A percentile compares a stretch with the other conserved stretches of the same genome.
Conservation (phyloP, 2,888 invertebrate species). For the Acheta domesticus region DNA sequence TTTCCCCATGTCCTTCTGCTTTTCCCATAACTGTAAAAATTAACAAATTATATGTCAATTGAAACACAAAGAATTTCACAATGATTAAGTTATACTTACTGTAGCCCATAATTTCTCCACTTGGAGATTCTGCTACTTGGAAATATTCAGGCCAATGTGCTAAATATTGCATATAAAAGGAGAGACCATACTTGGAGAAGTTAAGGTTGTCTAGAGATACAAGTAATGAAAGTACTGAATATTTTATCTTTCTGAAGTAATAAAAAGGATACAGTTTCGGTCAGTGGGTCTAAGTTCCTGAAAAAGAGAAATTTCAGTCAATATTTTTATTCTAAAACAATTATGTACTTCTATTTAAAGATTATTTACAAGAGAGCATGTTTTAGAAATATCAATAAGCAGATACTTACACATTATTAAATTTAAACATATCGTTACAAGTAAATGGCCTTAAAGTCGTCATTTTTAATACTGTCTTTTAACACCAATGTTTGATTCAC, state of each 20-base stretch:
- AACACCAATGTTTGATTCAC: background rate
- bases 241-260: background rate
- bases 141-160: constrained; percentile 99
- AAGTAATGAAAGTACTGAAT: background rate
- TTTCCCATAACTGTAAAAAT: constrained; percentile 99
- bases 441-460: constrained; percentile 89
- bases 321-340: no score
- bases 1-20: constrained; percentile 91
- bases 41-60: no score
- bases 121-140: constrained; percentile 93
- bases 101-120: constrained; percentile 97
- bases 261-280: constrained; percentile 75
- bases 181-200: constrained; percentile 66
- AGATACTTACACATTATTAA: constrained; percentile 85
- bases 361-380: no score
- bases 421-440: constrained; percentile 91
- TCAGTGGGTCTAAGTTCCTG: constrained; percentile 94
- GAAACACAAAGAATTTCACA: no score
- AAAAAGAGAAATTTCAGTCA: constrained; percentile 43
- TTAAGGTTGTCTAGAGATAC: background rate
- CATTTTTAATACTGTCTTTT: constrained; percentile 56
- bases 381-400: background rate
- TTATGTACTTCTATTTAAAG: no score
- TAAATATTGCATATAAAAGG: constrained; percentile 96
- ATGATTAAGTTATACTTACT: constrained; percentile 61